Base-by-base conservation (phyloP, 2,797 vertebrate species). In the Dromococcyx pavoninus region DNA sequence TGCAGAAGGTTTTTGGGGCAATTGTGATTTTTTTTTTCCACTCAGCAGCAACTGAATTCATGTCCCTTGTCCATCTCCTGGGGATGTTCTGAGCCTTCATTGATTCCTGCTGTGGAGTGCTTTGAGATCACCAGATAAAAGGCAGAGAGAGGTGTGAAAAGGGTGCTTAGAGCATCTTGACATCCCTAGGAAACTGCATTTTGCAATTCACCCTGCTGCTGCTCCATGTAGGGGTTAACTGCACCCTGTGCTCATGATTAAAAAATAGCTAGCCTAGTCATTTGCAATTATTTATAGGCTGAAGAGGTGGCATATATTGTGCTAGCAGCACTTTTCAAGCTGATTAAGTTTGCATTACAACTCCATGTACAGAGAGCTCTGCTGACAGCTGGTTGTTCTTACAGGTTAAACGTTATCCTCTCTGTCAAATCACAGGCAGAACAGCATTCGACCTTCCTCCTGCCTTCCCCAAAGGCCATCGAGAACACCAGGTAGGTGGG, bases 281-380 rank as follows among this genome's bases (percentile, higher is more conserved):
- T 33, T 35, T 14, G 2, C 62, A 56, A 58, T 86, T 80, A 91
- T 84, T 89, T 87, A 77, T 70, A 71, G 81, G 84, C 35, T 79
- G 82, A 85, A 67, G 79, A 72, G 82, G 75, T 54, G 91, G 87
- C 60, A 18, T 7, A 11, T 27, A 48, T 58, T 61, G 79, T 56
- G 65, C 61, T 22, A 35, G 77, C 33, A 48, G 67, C 33, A 33
- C 82, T 89, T 82, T 85, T n/a, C 66, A 54, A 41, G 61, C 86
- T 85, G 73, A 84, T 81, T 67, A 85, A 70, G 66, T 67, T 70
- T 73, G 84, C 74, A 17, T 87, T 71, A 70, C 69, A 74, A 33
- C 61, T 17, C 57, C 53, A 8, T 6, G 64, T 81, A 39, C 33
- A 19, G 43, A 1, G 37, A 66, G 65, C 67, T 43, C 37, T 75